Evolutionary conservation across 2,797 vertebrate genomes (phyloP), one percentile per base, ranked within the genome.

Genomic region (Alectoris magna): DNA sequence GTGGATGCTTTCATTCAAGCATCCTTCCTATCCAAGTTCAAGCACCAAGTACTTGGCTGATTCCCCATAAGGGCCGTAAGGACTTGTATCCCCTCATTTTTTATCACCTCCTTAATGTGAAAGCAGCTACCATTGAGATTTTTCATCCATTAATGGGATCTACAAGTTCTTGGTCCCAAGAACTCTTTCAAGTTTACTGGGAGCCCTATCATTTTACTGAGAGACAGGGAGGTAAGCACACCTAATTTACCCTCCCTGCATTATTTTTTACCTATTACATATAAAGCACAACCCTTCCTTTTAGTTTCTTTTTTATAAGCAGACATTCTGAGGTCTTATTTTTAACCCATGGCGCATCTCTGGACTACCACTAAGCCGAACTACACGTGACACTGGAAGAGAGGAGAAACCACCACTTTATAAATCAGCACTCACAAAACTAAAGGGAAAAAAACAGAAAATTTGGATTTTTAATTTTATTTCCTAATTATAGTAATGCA

Each of bases 121-220:
- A 87, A 91, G 41, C 24, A 74, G 59, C 67, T 17, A 72, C 13
- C 26, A 56, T 56, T 55, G 46, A 58, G 29, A 87, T 44, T 91
- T 73, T 70, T 66, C 9, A 51, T 31, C 70, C 53, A 46, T 66
- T 87, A 72, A 67, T 91, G 69, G 48, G 31, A 72, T 77, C 2
- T 70, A 55, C 8, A 44, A 59, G 58, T 39, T 74, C 49, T 71
- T 69, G 31, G 64, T 13, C 41, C 46, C 38, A 91, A 71, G 58
- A 87, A 85, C 51, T 29, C 69, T 66, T 87, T 69, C 58, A 95
- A 74, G 29, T 59, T 88, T 51, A 66, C 48, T 49, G 11, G 24
- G 15, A 90, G 18, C 59, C 62, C 43, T n/a, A 91, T 29, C 27
- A 77, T 41, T 71, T n/a, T 43, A 68, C 11, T 36, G 44, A 68